Percentiles rank a stretch among this genome's conserved stretches.
These are phyloP conservation scores for Phacellophora camtschatica DNA, from an alignment of 30 jellyfish, hydroid and myxozoan species.

Conservation along the genomic window DNA sequence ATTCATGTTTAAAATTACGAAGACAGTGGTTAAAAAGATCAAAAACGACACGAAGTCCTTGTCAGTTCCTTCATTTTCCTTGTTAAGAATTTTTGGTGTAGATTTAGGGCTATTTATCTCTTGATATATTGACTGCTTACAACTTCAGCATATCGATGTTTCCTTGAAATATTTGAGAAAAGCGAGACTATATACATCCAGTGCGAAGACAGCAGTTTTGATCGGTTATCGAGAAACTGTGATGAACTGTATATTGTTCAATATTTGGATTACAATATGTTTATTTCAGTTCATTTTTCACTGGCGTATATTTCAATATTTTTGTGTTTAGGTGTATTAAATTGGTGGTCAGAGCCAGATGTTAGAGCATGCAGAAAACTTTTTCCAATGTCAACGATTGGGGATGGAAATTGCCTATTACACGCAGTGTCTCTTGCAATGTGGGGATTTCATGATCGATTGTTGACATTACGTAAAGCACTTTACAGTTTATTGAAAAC, in stretches of 20 bases:
- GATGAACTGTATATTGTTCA: not conserved
- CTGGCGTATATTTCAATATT: not conserved
- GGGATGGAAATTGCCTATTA: slow-evolving; percentile 93
- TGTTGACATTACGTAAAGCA: slow-evolving; percentile 75
- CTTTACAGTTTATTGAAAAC: slow-evolving; percentile 50
- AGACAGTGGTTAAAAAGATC: too few species aligned
- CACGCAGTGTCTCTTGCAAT: slow-evolving; percentile 95
- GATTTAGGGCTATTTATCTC: too few species aligned
- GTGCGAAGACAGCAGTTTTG: not conserved
- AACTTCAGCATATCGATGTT: too few species aligned
- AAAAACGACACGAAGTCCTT: too few species aligned
- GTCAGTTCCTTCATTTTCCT: too few species aligned
- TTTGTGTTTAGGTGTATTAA: slow-evolving; percentile 59
- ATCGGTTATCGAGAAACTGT: not conserved
- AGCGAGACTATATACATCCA: too few species aligned
- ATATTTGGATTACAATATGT: not conserved
- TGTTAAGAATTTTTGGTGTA: too few species aligned
- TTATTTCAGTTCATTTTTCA: not conserved
- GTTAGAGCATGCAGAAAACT: slow-evolving; percentile 79
- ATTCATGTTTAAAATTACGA: too few species aligned
- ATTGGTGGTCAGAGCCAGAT: slow-evolving; percentile 88
- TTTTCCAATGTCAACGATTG: slow-evolving; percentile 89
- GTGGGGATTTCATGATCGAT: slow-evolving; percentile 96
- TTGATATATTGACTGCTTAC: too few species aligned
- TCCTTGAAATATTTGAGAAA: too few species aligned